phyloP scores from a whole-genome alignment of 2,113 vertebrate genomes.

The Ochotona princeps region DNA sequence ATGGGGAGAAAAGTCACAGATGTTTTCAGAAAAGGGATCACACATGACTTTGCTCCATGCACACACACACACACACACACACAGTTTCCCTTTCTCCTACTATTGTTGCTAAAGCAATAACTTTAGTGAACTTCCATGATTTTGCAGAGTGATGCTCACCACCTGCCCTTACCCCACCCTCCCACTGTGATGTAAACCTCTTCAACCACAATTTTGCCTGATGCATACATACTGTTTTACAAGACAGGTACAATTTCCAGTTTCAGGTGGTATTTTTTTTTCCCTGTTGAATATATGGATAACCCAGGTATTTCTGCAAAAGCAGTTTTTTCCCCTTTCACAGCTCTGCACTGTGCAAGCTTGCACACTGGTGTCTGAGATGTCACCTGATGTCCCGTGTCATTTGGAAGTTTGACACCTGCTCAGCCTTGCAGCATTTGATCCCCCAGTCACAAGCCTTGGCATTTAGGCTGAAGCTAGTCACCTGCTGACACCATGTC shows the following conservation, averaged over 20 bases:
- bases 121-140: neutral
- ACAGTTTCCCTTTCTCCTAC: no score
- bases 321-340: neutral
- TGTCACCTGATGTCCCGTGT: neutral
- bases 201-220: neutral
- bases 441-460: neutral
- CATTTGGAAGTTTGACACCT: neutral
- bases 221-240: neutral
- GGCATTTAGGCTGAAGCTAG: neutral
- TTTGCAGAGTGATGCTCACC: neutral
- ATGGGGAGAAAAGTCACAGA: neutral
- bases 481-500: neutral
- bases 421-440: neutral
- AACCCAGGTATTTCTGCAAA: neutral
- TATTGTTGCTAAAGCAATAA: neutral
- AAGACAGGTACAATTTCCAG: neutral
- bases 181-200: neutral
- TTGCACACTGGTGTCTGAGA: neutral
- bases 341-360: neutral
- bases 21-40: neutral
- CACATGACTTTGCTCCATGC: neutral
- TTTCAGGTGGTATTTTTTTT: neutral
- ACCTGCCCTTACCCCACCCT: no score
- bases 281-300: neutral
- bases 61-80: no score